Percentiles rank a stretch among this genome's conserved stretches.
Evolutionary conservation across 2,888 invertebrate species (phyloP).

Genomic region (Rhingia campestris): DNA sequence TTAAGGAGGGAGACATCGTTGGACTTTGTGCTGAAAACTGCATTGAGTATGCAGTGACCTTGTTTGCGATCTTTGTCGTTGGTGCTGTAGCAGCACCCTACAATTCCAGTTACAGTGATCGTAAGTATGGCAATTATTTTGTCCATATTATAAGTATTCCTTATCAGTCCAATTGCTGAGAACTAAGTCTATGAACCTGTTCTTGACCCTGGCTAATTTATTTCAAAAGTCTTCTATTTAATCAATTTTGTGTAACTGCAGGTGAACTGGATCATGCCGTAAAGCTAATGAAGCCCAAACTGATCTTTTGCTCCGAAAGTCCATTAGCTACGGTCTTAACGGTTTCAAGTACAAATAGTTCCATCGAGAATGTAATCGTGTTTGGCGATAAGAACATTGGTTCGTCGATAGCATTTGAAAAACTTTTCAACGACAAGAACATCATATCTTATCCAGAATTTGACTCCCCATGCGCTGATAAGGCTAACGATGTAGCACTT

Average conservation of each 20-base stretch:
- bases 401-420: slow-evolving; percentile 76
- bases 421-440: slow-evolving; percentile 78
- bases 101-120: slow-evolving; percentile 85
- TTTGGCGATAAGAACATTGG: slow-evolving; percentile 83
- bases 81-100: slow-evolving; percentile 85
- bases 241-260: slow-evolving; percentile 77
- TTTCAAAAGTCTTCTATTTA: background rate
- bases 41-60: slow-evolving; percentile 83
- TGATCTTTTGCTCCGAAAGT: slow-evolving; percentile 87
- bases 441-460: slow-evolving; percentile 81
- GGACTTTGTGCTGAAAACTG: slow-evolving; percentile 85
- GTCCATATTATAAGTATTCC: too few relatives aligned
- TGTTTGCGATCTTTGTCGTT: slow-evolving; percentile 83
- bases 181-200: too few relatives aligned
- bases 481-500: slow-evolving; percentile 85
- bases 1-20: slow-evolving; percentile 84
- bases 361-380: slow-evolving; percentile 84
- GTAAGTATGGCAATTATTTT: slow-evolving; percentile 78
- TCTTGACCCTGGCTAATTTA: too few relatives aligned
- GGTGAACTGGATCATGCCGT: slow-evolving; percentile 88
- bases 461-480: slow-evolving; percentile 83
- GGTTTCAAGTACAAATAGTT: slow-evolving; percentile 84
- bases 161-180: too few relatives aligned
- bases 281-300: slow-evolving; percentile 87
- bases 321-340: slow-evolving; percentile 85